Percentiles rank a stretch among this genome's conserved stretches.
Conservation (phyloP, 2,113 vertebrate genomes). For the Ancistrus triradiatus region DNA sequence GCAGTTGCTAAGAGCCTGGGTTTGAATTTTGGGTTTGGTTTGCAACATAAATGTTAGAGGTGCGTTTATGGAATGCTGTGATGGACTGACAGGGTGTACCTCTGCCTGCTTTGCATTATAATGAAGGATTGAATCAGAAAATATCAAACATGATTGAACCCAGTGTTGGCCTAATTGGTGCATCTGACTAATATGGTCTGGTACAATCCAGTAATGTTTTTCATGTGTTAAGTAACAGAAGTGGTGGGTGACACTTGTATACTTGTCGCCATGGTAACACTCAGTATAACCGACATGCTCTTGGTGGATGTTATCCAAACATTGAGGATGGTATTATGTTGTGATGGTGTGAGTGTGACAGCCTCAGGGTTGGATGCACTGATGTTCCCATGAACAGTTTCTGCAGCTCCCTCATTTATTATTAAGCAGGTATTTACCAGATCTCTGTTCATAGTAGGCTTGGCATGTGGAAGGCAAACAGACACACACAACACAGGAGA, state of each 20-base stretch:
- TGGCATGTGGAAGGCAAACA: not conserved
- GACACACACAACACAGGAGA: too few relatives aligned
- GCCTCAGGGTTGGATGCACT: not conserved
- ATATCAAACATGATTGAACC: too few relatives aligned
- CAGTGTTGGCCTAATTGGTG: too few relatives aligned
- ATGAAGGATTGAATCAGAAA: too few relatives aligned
- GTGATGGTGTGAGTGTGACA: not conserved
- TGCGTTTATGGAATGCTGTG: too few relatives aligned
- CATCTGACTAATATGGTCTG: too few relatives aligned
- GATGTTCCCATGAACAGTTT: not conserved
- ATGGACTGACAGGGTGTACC: too few relatives aligned
- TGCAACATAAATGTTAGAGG: too few relatives aligned
- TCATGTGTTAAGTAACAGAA: not conserved
- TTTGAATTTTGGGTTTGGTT: too few relatives aligned
- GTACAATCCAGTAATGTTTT: not conserved
- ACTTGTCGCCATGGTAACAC: constrained; percentile 15
- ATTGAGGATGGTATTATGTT: not conserved
- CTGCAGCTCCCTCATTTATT: not conserved
- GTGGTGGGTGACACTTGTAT: not conserved
- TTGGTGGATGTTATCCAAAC: constrained; percentile 4
- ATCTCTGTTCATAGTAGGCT: not conserved
- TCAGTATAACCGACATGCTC: not conserved
- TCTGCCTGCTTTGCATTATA: too few relatives aligned
- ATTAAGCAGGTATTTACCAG: not conserved
- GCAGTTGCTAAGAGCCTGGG: too few relatives aligned